A percentile compares a stretch with the other conserved stretches of the same genome.
These are phyloP conservation scores for Hyles euphorbiae DNA, from an alignment of 1,140 invertebrate species.

Conservation along the genomic window DNA sequence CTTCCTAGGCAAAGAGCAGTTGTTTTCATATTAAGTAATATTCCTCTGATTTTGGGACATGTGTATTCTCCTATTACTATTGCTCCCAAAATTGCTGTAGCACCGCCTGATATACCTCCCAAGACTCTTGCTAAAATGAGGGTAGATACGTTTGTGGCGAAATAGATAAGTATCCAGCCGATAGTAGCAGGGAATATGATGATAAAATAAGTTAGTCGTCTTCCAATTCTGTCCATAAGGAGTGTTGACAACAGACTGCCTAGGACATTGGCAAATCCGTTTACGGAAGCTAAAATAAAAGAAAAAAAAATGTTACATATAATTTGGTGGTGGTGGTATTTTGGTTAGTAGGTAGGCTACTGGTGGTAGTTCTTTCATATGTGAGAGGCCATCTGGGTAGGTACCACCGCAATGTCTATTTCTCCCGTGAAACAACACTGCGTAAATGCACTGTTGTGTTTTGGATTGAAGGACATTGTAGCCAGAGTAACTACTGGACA, in stretches of 20 bases:
- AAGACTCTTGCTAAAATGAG: conserved; percentile 39
- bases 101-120: conserved; percentile 38
- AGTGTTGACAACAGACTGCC: conserved; percentile 35
- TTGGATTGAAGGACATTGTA: no score
- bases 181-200: conserved; percentile 37
- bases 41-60: conserved; percentile 43
- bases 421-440: no score
- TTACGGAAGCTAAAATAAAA: no score
- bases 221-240: conserved; percentile 46
- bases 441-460: no score
- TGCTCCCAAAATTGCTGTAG: conserved; percentile 43
- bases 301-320: no score
- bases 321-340: no score
- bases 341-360: no score
- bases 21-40: conserved; percentile 56
- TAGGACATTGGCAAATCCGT: no score
- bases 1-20: conserved; percentile 42
- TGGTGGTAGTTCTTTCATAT: no score
- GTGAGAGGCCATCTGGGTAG: no score
- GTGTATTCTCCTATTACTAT: conserved; percentile 57
- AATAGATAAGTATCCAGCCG: conserved; percentile 44
- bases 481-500: no score
- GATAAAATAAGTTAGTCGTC: conserved; percentile 28
- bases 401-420: no score
- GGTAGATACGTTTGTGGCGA: conserved; percentile 28